Evolutionary conservation across 2,113 vertebrate species (phyloP).

Genomic region (Tupaia chinensis): DNA sequence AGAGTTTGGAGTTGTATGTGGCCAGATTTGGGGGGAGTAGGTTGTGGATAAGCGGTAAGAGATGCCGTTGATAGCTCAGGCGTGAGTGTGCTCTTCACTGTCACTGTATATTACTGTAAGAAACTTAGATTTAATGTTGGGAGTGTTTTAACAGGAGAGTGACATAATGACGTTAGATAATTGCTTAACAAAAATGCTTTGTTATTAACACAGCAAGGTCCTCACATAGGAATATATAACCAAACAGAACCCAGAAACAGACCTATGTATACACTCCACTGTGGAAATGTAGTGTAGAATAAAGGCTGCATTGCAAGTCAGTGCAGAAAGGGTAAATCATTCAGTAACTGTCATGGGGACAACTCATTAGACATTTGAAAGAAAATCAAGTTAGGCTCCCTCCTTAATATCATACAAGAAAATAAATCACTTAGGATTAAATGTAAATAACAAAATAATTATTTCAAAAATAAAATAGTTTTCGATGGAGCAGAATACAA

Average conservation of each 20-base stretch:
- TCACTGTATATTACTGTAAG: neutral
- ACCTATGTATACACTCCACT: neutral
- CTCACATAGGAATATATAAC: neutral
- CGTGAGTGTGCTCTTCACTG: neutral
- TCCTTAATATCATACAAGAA: neutral
- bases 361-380: neutral
- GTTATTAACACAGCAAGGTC: constrained; percentile 13
- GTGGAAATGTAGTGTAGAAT: neutral
- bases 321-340: neutral
- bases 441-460: constrained; percentile 42
- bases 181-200: constrained; percentile 22
- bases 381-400: neutral
- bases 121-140: neutral
- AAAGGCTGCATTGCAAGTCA: neutral
- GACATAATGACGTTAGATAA: neutral
- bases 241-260: neutral
- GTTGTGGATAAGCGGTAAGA: neutral
- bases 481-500: constrained; percentile 13
- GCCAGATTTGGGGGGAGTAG: neutral
- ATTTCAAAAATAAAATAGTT: neutral
- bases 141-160: neutral
- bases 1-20: neutral
- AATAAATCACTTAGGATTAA: constrained; percentile 51
- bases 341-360: neutral
- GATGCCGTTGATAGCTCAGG: neutral